Evolutionary conservation across 2,797 vertebrate species (phyloP).

Genomic region (Neomorphus geoffroyi): DNA sequence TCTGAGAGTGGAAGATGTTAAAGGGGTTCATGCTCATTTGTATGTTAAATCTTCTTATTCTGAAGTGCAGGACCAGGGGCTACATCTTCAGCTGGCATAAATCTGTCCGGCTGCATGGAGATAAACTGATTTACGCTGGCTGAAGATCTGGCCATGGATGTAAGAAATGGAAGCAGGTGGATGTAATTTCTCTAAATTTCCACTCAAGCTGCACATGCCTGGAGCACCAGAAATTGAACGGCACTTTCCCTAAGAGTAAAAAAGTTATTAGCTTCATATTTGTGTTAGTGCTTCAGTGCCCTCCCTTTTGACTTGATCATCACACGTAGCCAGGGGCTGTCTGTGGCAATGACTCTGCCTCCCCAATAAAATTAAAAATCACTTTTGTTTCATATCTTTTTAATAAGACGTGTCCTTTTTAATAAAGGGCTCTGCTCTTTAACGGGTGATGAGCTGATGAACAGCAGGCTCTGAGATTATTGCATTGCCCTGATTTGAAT

Average conservation of each 20-base stretch:
- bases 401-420: constrained; percentile 60
- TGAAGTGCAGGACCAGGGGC: constrained; percentile 41
- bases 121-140: constrained; percentile 49
- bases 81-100: constrained; percentile 43
- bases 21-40: constrained; percentile 62
- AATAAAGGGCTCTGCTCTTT: constrained; percentile 60
- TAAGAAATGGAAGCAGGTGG: constrained; percentile 59
- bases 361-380: constrained; percentile 77
- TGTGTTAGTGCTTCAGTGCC: constrained; percentile 52
- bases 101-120: constrained; percentile 27
- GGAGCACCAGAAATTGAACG: constrained; percentile 67
- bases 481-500: constrained; percentile 57
- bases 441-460: constrained; percentile 34
- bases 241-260: constrained; percentile 66
- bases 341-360: constrained; percentile 65
- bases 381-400: constrained; percentile 67
- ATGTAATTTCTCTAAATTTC: constrained; percentile 67
- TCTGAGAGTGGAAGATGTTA: background rate
- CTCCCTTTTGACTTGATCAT: constrained; percentile 51
- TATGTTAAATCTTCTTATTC: constrained; percentile 68
- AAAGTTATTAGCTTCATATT: constrained; percentile 75
- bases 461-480: constrained; percentile 25
- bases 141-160: constrained; percentile 44
- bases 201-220: constrained; percentile 58
- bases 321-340: constrained; percentile 67